Conservation (phyloP, 2,797 vertebrate species). For the Scyliorhinus canicula region DNA sequence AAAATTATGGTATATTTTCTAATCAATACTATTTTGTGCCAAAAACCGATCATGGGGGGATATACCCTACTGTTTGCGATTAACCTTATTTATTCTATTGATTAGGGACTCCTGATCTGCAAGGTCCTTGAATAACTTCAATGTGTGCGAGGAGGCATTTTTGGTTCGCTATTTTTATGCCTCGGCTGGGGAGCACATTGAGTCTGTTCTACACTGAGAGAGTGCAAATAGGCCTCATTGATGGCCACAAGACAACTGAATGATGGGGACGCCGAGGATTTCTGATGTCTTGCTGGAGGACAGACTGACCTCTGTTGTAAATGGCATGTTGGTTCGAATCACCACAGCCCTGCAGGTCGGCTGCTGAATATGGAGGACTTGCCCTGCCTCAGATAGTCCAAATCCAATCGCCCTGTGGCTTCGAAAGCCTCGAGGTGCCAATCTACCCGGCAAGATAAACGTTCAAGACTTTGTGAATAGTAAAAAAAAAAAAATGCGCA, state of each 20-base stretch:
- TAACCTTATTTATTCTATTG: not conserved
- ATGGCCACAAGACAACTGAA: not conserved
- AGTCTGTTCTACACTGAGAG: not conserved
- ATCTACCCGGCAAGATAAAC: constrained; percentile 17
- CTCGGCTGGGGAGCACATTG: not conserved
- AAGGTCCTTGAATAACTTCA: not conserved
- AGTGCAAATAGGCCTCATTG: not conserved
- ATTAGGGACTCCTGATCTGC: not conserved
- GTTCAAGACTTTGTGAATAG: not conserved
- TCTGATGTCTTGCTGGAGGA: not conserved
- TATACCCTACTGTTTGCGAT: not conserved
- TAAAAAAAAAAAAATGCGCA: too few relatives aligned
- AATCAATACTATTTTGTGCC: not conserved
- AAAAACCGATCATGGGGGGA: not conserved
- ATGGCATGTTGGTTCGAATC: not conserved
- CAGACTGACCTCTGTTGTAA: not conserved
- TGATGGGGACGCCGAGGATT: not conserved
- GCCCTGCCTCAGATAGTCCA: not conserved
- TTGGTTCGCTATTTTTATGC: not conserved
- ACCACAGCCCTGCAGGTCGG: not conserved
- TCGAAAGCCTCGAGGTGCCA: not conserved
- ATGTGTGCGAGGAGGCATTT: not conserved
- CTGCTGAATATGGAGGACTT: not conserved
- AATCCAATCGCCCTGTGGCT: not conserved
- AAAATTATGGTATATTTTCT: not conserved